Conservation (phyloP, 1,140 invertebrate species). For the Copidosoma floridanum region DNA sequence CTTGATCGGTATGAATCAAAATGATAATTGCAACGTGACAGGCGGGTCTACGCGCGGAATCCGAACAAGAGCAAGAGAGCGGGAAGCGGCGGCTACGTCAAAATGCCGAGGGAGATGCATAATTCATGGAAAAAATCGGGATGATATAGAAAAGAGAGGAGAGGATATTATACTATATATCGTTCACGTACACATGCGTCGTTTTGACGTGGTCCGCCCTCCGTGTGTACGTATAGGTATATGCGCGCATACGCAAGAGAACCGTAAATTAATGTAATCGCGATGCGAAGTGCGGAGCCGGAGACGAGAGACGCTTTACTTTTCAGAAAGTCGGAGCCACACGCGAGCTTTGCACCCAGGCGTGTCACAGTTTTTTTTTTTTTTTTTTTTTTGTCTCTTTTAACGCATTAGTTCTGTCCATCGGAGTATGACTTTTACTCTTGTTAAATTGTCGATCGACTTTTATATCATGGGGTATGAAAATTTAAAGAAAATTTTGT, state of each 20-base stretch:
- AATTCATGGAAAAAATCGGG: conserved; percentile 30
- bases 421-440: too few species aligned
- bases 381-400: too few species aligned
- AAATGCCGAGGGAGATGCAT: conserved; percentile 33
- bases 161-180: too few species aligned
- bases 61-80: neutral
- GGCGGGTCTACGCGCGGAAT: neutral
- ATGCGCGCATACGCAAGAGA: conserved; percentile 30
- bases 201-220: conserved; percentile 20
- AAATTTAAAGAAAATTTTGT: too few species aligned
- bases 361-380: too few species aligned
- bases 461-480: too few species aligned
- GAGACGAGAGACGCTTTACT: too few species aligned
- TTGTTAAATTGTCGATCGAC: too few species aligned
- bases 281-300: conserved; percentile 3
- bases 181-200: conserved; percentile 21
- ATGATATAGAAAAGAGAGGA: too few species aligned
- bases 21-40: conserved; percentile 8
- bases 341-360: neutral
- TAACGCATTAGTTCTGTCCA: too few species aligned
- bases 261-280: conserved; percentile 37
- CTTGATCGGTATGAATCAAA: neutral
- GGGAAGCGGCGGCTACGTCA: conserved; percentile 24
- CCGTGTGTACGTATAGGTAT: conserved; percentile 17
- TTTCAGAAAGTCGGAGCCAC: conserved; percentile 3